Conservation (phyloP, 2,888 invertebrate genomes). For the Phrixothrix hirtus region DNA sequence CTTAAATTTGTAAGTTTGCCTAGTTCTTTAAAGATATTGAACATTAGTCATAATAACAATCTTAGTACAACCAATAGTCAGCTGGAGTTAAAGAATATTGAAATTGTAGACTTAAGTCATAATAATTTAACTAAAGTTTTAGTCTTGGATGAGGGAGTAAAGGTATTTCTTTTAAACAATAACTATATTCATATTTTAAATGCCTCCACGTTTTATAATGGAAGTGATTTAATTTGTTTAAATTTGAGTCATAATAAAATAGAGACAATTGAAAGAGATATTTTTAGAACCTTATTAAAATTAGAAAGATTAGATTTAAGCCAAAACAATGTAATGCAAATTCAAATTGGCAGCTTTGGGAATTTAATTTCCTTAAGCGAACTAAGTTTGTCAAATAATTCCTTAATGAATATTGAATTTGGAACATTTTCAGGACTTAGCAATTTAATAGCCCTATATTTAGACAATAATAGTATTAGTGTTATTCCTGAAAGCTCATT, state of each 20-base stretch:
- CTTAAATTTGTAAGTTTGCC: conserved; percentile 9
- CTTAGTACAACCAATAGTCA: not conserved
- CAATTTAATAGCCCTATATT: conserved; percentile 9
- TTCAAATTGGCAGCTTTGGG: conserved; percentile 10
- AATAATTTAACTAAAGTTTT: conserved; percentile 6
- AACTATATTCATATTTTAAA: conserved; percentile 8
- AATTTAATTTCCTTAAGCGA: conserved; percentile 9
- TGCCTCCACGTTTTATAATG: conserved; percentile 2
- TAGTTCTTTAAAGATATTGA: conserved; percentile 3
- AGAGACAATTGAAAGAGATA: conserved; percentile 5
- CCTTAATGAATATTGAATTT: conserved; percentile 8
- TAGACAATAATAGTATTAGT: conserved; percentile 14
- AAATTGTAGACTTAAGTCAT: conserved; percentile 3
- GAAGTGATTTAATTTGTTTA: conserved; percentile 11
- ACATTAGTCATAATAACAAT: conserved; percentile 12
- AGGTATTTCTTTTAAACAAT: not conserved
- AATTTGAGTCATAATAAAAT: conserved; percentile 23
- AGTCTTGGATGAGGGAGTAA: not conserved
- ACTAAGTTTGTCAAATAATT: conserved; percentile 17
- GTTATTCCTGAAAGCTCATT: conserved; percentile 18
- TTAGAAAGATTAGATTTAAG: conserved; percentile 19
- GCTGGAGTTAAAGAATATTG: too few relatives aligned
- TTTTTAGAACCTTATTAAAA: conserved; percentile 18
- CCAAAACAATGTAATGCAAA: conserved; percentile 6
- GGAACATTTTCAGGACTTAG: conserved; percentile 25